Base-by-base conservation (phyloP, 2,113 vertebrate genomes). In the Solenodon paradoxus region DNA sequence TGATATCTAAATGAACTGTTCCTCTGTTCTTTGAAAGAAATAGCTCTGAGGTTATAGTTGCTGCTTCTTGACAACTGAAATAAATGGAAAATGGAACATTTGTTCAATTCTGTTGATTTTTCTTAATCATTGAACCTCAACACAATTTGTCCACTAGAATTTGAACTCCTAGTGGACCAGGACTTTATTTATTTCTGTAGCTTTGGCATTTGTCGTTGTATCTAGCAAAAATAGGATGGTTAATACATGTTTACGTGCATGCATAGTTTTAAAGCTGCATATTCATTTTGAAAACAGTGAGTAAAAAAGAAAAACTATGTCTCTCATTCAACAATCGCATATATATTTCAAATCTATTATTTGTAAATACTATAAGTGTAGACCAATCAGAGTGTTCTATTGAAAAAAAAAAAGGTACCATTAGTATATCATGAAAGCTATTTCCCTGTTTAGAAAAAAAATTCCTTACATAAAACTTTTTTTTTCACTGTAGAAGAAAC, bases 51-150 rank as follows among this genome's bases (percentile, higher is more conserved):
- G 45, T 87, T 92, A 57, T 22, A 57, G 30, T 71, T 45, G 63
- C 35, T 88, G 49, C 30, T 92, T 88, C 61, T 90, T 95, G 94
- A 92, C 84, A 96, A 94, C 11, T 5, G 35, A 89, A 85, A 78
- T 88, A 97, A 86, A 93, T 90, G 64, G 78, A 94, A 94, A 93
- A 88, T 72, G n/a, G 47, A 90, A 95, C 22, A 87, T 64, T 95
- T 95, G 75, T 78, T 95, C 49, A 90, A 66, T 88, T 87, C 74
- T 93, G 86, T 95, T 90, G 75, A 77, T 93, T 96, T n/a, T 91
- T 96, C 71, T 66, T 94, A 90, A 95, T 95, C 83, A 92, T 0
- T 94, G 86, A 96, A 96, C 30, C 83, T 93, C 66, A 95, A 81
- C 53, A 85, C 53, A 93, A 87, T 77, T 89, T 94, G n/a, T 84